These are phyloP conservation scores for Novumbra hubbsi DNA, from an alignment of 2,797 vertebrate genomes.

Conservation along the genomic window DNA sequence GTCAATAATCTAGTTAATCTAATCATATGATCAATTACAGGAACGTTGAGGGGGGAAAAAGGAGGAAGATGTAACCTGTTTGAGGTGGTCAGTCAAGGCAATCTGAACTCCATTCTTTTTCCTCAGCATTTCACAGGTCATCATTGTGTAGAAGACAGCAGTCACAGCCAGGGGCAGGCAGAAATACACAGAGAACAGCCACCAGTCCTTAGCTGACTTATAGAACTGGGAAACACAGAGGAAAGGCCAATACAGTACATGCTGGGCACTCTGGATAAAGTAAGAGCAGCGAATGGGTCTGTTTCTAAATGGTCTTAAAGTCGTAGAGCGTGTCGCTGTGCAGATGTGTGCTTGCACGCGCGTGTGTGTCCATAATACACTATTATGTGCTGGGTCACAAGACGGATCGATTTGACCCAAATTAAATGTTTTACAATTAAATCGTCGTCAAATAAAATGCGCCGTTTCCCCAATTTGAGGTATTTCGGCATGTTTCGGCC, in stretches of 20 bases:
- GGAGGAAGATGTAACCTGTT: conserved; percentile 59
- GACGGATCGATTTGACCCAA: too few species aligned
- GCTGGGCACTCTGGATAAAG: neutral
- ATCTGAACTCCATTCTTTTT: conserved; percentile 76
- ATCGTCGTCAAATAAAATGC: too few species aligned
- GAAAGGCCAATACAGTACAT: neutral
- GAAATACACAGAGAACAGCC: conserved; percentile 96
- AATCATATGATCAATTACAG: too few species aligned
- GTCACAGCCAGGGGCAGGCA: conserved; percentile 92
- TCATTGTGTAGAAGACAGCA: conserved; percentile 93
- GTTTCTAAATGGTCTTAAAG: neutral
- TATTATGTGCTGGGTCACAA: too few species aligned
- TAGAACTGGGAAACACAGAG: conserved; percentile 78
- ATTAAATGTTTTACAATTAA: too few species aligned
- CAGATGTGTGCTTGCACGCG: neutral
- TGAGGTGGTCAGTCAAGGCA: conserved; percentile 75
- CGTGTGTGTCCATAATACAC: neutral
- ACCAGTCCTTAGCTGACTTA: conserved; percentile 92
- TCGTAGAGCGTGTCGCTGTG: neutral
- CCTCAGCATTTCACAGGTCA: conserved; percentile 89
- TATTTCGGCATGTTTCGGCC: too few species aligned
- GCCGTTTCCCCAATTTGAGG: too few species aligned
- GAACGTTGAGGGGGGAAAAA: neutral
- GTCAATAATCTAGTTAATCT: neutral
- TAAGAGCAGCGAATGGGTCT: neutral